phyloP scores from a whole-genome alignment of 1,140 invertebrate species.

The Gryon sp. region DNA sequence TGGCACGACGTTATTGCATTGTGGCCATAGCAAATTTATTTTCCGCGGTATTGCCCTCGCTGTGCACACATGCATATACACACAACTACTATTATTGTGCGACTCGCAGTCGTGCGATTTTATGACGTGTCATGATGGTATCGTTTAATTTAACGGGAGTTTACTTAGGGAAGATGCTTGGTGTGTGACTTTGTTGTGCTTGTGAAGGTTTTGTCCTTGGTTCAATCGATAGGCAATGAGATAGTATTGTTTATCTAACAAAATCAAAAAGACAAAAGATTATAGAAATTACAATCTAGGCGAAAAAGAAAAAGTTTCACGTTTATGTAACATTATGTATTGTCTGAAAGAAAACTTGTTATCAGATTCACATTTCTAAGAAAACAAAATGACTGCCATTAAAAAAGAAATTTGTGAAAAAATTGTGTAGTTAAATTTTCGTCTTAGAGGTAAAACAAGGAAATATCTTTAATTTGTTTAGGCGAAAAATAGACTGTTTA shows the following conservation, averaged over 20 bases:
- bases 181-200: conserved; percentile 18
- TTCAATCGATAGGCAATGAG: conserved; percentile 24
- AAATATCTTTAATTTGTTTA: too few species aligned
- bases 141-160: conserved; percentile 63
- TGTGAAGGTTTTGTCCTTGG: conserved; percentile 45
- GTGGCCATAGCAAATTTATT: conserved; percentile 60
- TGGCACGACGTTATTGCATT: conserved; percentile 50
- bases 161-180: conserved; percentile 42
- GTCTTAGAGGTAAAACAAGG: too few species aligned
- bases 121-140: conserved; percentile 64
- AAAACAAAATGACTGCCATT: too few species aligned
- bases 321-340: too few species aligned
- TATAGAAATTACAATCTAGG: too few species aligned
- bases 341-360: too few species aligned
- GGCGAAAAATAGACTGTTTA: too few species aligned
- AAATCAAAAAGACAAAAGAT: too few species aligned
- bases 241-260: conserved; percentile 43
- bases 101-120: conserved; percentile 54
- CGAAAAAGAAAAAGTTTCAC: too few species aligned
- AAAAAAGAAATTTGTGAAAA: too few species aligned
- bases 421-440: too few species aligned
- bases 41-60: conserved; percentile 49
- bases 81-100: conserved; percentile 41
- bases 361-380: too few species aligned
- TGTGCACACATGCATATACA: conserved; percentile 38